Base-by-base conservation (phyloP, 2,888 invertebrate species). In the Scaptomyza caliginosa region DNA sequence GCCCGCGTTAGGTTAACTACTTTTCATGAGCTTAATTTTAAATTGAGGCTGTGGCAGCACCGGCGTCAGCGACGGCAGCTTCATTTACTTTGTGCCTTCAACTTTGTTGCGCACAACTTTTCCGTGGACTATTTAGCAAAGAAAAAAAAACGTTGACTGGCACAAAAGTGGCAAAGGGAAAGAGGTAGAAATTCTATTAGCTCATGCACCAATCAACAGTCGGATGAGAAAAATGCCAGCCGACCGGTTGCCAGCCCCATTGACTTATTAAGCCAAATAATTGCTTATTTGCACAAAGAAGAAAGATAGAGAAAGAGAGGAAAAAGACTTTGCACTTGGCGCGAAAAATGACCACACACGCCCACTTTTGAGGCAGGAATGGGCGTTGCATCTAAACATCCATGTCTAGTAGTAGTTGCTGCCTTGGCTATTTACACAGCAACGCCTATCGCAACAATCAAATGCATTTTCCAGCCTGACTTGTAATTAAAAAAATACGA, bases 1-100 rank as follows among this genome's bases (percentile, higher is more conserved):
- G 16, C 71, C 67, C 63, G 74, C 56, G 67, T 67, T 83, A 80
- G 83, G 83, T 83, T 85, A 83, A 80, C 86, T 83, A 74, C 80
- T 78, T 85, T 85, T 84, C 81, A 84, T 81, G 81, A 82, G 81
- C 81, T 82, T 82, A 81, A 82, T 82, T 82, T 82, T 84, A 82
- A 82, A 82, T 82, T 81, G 81, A 81, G 81, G 84, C 81, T 80
- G 78, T 64, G 70, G 71, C 74, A 32, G 40, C 64, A 42, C 17
- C 67, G 67, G 72, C 66, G 65, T 62, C 67, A 46, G 38, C 62
- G 55, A 24, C 60, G 73, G 79, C 63, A 72, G 85, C 75, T 85
- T 82, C 79, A 82, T 82, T 82, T 82, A 83, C 82, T 85, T 85
- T 82, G 71, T 78, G 71, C 67, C 65, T 71, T 74, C 79, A 85